Percentiles rank a stretch among this genome's conserved stretches.
Evolutionary conservation across 1,140 invertebrate species (phyloP).

Genomic region (Platorchestia sp.): DNA sequence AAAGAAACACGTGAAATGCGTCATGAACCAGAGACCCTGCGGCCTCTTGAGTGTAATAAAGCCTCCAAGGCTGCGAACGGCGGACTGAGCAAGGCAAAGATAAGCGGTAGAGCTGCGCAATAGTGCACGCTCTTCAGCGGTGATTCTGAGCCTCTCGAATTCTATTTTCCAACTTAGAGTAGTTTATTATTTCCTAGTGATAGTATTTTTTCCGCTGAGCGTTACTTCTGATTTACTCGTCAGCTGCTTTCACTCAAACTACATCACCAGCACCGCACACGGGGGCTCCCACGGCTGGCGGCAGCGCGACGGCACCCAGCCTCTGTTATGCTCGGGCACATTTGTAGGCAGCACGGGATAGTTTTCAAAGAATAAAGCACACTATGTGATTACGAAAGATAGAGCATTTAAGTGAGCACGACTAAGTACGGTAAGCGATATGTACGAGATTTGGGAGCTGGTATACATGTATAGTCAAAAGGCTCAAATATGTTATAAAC

Average conservation of each 20-base stretch:
- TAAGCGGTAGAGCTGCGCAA: not conserved
- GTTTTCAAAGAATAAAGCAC: too few species aligned
- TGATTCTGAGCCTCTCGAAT: not conserved
- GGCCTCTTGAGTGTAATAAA: not conserved
- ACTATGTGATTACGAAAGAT: too few species aligned
- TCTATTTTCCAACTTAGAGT: not conserved
- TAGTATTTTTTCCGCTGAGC: not conserved
- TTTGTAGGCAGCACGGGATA: too few species aligned
- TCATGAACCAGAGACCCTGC: not conserved
- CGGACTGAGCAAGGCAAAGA: not conserved
- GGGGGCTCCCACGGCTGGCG: too few species aligned
- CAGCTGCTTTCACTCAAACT: too few species aligned
- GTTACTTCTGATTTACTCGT: not conserved
- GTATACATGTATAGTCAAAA: not conserved
- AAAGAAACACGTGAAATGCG: not conserved
- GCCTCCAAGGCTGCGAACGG: not conserved
- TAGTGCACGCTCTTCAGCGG: not conserved
- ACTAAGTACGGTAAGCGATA: too few species aligned
- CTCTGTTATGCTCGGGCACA: too few species aligned
- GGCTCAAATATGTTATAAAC: not conserved
- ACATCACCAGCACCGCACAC: too few species aligned
- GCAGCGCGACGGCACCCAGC: too few species aligned
- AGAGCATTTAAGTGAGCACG: too few species aligned
- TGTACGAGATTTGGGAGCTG: not conserved
- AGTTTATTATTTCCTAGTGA: not conserved